A percentile compares a stretch with the other conserved stretches of the same genome.
Conservation (phyloP, 2,113 vertebrate genomes). For the Melanostigma gelatinosum region DNA sequence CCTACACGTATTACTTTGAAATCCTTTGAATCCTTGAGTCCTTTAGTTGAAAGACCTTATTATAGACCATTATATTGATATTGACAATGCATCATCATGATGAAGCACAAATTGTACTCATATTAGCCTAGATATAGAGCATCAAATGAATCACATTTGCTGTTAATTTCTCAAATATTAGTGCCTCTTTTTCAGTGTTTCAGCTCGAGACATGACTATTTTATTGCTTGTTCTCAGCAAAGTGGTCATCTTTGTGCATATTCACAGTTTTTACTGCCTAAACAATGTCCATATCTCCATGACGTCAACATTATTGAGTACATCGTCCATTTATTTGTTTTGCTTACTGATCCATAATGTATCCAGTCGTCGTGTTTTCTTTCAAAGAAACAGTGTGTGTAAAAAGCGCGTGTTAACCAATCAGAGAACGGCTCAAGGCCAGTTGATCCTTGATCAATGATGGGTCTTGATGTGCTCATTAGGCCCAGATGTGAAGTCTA, state of each 20-base stretch:
- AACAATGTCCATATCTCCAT: background rate
- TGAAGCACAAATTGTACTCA: background rate
- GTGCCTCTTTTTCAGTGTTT: background rate
- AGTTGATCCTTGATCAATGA: slow-evolving; percentile 76
- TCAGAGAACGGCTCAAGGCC: slow-evolving; percentile 62
- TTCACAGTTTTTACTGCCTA: background rate
- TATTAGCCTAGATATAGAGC: background rate
- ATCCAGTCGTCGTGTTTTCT: background rate
- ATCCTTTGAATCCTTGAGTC: background rate
- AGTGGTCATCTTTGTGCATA: background rate
- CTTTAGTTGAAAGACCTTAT: background rate
- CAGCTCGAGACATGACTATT: background rate
- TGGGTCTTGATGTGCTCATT: slow-evolving; percentile 75
- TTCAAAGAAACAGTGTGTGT: slow-evolving; percentile 29
- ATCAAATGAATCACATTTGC: background rate
- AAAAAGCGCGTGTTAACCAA: slow-evolving; percentile 42
- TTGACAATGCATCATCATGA: background rate
- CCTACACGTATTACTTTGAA: background rate
- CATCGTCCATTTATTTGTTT: background rate
- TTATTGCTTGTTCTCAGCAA: background rate
- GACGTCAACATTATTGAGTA: background rate
- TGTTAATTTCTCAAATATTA: background rate
- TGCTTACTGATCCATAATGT: background rate
- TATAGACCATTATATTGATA: background rate
- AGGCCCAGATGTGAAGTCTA: slow-evolving; percentile 75